Conservation (phyloP, 2,797 vertebrate genomes). For the Crax fasciolata region DNA sequence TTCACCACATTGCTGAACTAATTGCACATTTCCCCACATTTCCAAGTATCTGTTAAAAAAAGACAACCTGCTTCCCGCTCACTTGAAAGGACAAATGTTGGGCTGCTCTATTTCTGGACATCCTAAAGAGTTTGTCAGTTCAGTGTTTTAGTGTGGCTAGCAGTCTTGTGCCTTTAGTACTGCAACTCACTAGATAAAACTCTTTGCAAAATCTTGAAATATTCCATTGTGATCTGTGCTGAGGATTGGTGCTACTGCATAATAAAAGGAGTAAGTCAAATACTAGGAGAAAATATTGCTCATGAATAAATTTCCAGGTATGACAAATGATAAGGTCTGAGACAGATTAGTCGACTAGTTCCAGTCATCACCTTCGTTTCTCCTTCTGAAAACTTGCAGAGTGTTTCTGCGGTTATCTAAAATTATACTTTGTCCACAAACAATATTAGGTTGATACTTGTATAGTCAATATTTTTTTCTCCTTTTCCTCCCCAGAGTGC, state of each 20-base stretch:
- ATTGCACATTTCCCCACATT: not conserved
- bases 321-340: conserved; percentile 25
- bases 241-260: not conserved
- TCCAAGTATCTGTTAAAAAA: not conserved
- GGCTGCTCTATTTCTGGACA: not conserved
- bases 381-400: not conserved
- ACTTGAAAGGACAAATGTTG: not conserved
- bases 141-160: not conserved
- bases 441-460: not conserved
- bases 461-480: not conserved
- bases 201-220: not conserved
- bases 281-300: conserved; percentile 35
- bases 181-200: not conserved
- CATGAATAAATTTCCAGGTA: not conserved
- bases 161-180: not conserved
- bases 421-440: not conserved
- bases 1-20: not conserved
- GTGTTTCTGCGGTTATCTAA: conserved; percentile 11
- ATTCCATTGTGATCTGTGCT: not conserved
- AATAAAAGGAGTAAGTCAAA: not conserved
- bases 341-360: conserved; percentile 36
- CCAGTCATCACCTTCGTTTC: conserved; percentile 7
- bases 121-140: not conserved
- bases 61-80: not conserved
- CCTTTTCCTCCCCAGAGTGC: not conserved